Evolutionary conservation across 2,888 invertebrate genomes (phyloP), one percentile per base, ranked within the genome.

Genomic region (Tiliacea aurago): DNA sequence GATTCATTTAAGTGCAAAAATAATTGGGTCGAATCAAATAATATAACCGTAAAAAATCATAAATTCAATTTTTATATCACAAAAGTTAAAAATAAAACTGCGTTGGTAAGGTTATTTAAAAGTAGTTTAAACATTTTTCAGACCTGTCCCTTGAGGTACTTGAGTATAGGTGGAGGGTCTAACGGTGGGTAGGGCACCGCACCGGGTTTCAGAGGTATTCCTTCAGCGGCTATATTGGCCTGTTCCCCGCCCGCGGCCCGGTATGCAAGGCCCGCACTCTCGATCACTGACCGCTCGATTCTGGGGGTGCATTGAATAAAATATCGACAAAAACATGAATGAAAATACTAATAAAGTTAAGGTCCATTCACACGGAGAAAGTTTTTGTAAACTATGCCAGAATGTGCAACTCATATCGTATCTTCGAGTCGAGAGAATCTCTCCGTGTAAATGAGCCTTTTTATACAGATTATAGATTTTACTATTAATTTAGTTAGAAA

Each of bases 111-210:
- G 15, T 41, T 18, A 18, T 4, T 18, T 43, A 62, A 23, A 43
- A 62, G 43, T 18, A 28, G 41, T 43, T 23, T 23, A 18, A 56
- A 11, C 0, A 37, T 9, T 13, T 11, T 33, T 33, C 56, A 47
- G 45, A 95, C 96, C 92, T 96, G 95, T 76, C 91, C 92, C 55
- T 95, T 95, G 9, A 96, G 85, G 70, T 96, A 96, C 70, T 96
- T 96, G 63, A 96, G 90, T 85, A 96, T 94, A 6, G 92, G 90
- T 6, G 95, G 96, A 2, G 95, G 92, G 55, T 95, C 95, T 0
- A 88, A 49, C 0, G 96, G 95, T 20, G 96, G 95, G 84, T 94
- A 95, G 0, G 95, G 94, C 74, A 94, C 86, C 0, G 92, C 89
- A 9, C 90, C 90, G 0, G 94, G 91, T 18, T 87, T 88, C 4